A percentile compares a stretch with the other conserved stretches of the same genome.
These are phyloP conservation scores for Dorcus parallelipipedus DNA, from an alignment of 2,888 invertebrate genomes.

Conservation along the genomic window DNA sequence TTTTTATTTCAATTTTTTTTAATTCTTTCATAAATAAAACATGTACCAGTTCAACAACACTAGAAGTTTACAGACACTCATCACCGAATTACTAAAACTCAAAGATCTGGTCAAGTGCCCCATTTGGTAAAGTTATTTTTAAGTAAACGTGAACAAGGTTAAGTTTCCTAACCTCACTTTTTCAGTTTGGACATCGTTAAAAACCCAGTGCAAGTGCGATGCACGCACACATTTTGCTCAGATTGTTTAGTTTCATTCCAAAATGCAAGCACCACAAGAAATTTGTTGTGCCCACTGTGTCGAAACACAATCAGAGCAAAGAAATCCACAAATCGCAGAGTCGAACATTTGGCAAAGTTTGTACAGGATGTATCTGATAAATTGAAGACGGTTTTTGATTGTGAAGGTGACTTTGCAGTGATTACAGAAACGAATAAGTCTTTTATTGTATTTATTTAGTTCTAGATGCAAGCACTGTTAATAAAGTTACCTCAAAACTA, in stretches of 20 bases:
- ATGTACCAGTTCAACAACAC: constrained; percentile 4
- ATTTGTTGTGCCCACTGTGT: constrained; percentile 9
- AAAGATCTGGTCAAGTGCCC: constrained; percentile 20
- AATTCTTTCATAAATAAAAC: background rate
- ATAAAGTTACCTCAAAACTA: background rate
- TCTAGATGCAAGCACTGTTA: background rate
- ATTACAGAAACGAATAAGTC: background rate
- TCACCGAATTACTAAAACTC: constrained; percentile 7
- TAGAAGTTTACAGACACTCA: constrained; percentile 3
- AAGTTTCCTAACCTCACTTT: constrained; percentile 1
- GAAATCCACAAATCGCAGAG: background rate
- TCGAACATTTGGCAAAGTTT: constrained; percentile 7
- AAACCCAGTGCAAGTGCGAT: constrained; percentile 19
- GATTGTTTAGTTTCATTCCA: constrained; percentile 20
- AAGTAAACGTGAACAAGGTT: background rate
- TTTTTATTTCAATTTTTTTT: no score
- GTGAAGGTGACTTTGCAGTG: constrained; percentile 7
- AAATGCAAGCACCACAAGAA: background rate
- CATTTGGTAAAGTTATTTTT: constrained; percentile 22
- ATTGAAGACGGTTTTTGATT: background rate
- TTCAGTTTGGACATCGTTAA: constrained; percentile 23
- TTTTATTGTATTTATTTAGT: background rate
- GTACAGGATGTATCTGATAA: background rate
- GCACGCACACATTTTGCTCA: constrained; percentile 24
- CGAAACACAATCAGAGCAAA: constrained; percentile 8